Conservation (phyloP, 2,113 vertebrate species). For the Isurus oxyrinchus region DNA sequence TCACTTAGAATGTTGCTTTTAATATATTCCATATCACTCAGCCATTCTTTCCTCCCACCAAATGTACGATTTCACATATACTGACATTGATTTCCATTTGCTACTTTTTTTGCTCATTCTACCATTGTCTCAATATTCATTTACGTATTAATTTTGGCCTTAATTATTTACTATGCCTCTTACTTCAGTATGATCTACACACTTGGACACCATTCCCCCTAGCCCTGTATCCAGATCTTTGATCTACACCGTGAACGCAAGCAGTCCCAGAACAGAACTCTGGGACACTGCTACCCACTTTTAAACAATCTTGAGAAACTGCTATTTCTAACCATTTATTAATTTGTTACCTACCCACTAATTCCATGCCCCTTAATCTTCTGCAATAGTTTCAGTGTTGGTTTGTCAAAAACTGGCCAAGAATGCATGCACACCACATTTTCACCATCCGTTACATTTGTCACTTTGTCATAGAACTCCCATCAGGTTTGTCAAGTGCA, state of each 20-base stretch:
- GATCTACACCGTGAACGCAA: neutral
- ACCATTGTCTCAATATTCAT: neutral
- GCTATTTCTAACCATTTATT: neutral
- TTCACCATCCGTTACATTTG: neutral
- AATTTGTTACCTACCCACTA: neutral
- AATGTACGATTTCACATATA: too few species aligned
- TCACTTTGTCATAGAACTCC: neutral
- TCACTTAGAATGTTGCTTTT: neutral
- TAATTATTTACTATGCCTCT: neutral
- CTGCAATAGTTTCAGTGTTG: neutral
- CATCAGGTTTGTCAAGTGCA: neutral
- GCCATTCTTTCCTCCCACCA: fast-evolving
- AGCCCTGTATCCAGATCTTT: neutral
- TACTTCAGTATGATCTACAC: neutral
- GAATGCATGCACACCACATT: neutral
- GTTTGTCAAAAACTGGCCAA: neutral
- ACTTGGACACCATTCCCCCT: neutral
- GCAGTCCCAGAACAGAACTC: too few species aligned
- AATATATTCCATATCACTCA: neutral
- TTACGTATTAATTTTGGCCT: neutral
- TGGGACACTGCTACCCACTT: neutral
- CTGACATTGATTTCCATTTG: neutral
- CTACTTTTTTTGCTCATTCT: neutral
- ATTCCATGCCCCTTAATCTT: neutral
- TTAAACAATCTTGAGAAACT: neutral